Base-by-base conservation (phyloP, 2,797 vertebrate species). In the Platalea minor region DNA sequence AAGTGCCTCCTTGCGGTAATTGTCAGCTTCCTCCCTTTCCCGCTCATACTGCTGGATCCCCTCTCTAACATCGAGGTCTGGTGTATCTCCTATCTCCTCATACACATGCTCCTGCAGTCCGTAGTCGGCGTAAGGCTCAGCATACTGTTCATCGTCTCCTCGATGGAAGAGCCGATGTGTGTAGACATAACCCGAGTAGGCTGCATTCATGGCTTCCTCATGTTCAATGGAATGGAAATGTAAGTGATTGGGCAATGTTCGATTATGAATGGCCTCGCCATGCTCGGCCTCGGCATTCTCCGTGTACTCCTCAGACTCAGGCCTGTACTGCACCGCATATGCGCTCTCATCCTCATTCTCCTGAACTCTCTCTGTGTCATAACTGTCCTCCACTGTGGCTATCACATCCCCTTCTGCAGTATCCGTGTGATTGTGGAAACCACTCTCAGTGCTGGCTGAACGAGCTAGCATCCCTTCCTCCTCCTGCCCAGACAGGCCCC, bases 371-470 rank as follows among this genome's bases (percentile, higher is more conserved):
- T 98, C 98, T 2, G 97, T 94, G 43, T 98, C 98, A 2, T 97
- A 96, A 82, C 97, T 97, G 7, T 98, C 98, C 96, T 98, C 98
- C 41, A 97, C 97, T 50, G 98, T 97, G 45, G 98, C 97, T 70
- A 98, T 98, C 31, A 98, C 98, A 90, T 99, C 99, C 7, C 99
- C 99, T 95, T 99, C 99, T 0, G 98, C 99, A 18, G 99, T 98
- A 97, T 99, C 99, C 0, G 98, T 99, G 93, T 99, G 99, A 95
- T 99, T 99, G 98, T 99, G 99, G 96, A 99, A 99, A 92, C 99
- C 99, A 5, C 99, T 99, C 97, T 99, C 99, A 0, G 99, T 99
- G 97, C 99, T 99, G 19, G 99, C 99, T 4, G 99, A 99, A 54
- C 99, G 98, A 59, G 98, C 99, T 93, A 99, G 97, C 46, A 93